Evolutionary conservation across 2,797 vertebrate species (phyloP), one percentile per base, ranked within the genome.

Genomic region (Emydoidea blandingii): DNA sequence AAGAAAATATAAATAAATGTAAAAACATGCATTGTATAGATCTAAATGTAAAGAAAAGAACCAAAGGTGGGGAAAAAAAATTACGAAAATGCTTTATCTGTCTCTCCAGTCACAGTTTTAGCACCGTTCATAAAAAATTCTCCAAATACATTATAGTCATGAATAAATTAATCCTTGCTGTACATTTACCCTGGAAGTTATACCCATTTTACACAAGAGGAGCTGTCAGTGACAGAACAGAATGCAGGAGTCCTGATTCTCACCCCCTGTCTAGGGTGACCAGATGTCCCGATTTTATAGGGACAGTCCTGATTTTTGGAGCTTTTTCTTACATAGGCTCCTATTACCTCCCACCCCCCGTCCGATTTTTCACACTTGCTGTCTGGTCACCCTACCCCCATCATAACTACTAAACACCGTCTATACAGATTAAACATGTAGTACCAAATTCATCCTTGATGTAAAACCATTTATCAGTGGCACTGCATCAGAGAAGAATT

Each of bases 111-210:
- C 47, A 16, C 6, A 29, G 15, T 47, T 76, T 76, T 76, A 44
- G 41, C 72, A 47, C 12, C 4, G 44, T 49, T 47, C 15, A 78
- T 78, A 27, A 78, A 78, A 18, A 47, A 5, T 78, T 97, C 86
- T 96, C 52, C 23, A 87, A 87, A 72, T 87, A 80, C 1, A 93
- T 29, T 59, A 89, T 84, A 87, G 93, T 86, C 65, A 56, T 85
- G 94, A 95, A 12, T 87, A 96, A 90, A 95, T 93, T 81, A 91
- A 78, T 85, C 0, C 0, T 68, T 81, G 68, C 0, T 0, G 87
- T 92, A 90, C 56, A n/a, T 85, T 94, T 92, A 83, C 44, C 62
- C 94, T 86, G 86, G 81, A 56, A 84, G 94, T 92, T 85, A 52
- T 88, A 83, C 79, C 52, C 90, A 3, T 80, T 86, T 49, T 91